Conservation (phyloP, 2,113 vertebrate species). For the Lepus americanus region DNA sequence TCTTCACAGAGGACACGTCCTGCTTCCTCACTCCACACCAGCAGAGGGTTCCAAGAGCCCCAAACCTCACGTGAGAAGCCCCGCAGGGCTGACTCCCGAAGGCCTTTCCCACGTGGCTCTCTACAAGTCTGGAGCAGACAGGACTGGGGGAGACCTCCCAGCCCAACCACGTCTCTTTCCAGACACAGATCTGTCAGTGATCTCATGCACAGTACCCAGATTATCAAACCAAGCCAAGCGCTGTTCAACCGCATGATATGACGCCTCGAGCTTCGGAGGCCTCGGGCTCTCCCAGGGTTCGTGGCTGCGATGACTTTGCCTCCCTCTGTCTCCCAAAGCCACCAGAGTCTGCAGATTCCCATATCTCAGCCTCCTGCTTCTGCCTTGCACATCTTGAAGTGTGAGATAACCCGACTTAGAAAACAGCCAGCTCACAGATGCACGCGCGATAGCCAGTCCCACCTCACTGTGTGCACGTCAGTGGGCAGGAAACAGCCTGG, state of each 20-base stretch:
- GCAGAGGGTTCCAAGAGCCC: not conserved
- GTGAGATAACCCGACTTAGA: not conserved
- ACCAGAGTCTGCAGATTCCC: not conserved
- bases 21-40: not conserved
- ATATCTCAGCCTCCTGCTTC: not conserved
- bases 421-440: too few species aligned
- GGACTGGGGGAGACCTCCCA: fast-evolving
- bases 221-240: not conserved
- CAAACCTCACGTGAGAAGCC: not conserved
- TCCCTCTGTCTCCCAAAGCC: not conserved
- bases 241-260: not conserved
- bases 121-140: too few species aligned
- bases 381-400: not conserved
- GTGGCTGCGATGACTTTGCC: not conserved
- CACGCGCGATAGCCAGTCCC: too few species aligned
- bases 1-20: not conserved
- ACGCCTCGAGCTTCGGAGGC: not conserved
- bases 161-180: too few species aligned
- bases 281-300: too few species aligned
- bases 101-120: fast-evolving
- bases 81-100: not conserved
- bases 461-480: fast-evolving
- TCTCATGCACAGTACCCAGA: too few species aligned
- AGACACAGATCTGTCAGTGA: too few species aligned
- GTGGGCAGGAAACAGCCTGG: too few species aligned